Evolutionary conservation across 2,888 invertebrate genomes (phyloP).

Genomic region (Meganola albula): DNA sequence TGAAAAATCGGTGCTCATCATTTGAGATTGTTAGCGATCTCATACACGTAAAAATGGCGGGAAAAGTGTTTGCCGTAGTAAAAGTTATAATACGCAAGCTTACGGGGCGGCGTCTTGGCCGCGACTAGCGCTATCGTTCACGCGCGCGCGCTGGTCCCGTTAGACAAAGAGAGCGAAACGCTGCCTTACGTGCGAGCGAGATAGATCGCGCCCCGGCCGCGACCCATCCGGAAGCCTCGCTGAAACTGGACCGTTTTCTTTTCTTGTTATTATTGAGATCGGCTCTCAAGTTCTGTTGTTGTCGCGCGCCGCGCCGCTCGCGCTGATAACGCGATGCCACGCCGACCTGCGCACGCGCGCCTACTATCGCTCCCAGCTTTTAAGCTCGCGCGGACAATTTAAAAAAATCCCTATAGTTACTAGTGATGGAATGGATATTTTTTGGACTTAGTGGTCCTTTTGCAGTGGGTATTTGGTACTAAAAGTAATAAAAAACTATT

Average conservation of each 20-base stretch:
- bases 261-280: conserved; percentile 78
- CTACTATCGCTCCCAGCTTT: conserved; percentile 52
- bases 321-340: conserved; percentile 76
- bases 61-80: conserved; percentile 25
- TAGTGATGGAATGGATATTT: conserved; percentile 65
- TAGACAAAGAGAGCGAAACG: conserved; percentile 63
- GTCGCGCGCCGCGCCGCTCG: conserved; percentile 71
- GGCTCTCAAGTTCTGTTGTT: conserved; percentile 76
- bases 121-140: conserved; percentile 74
- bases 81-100: conserved; percentile 20
- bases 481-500: conserved; percentile 35
- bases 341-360: conserved; percentile 68
- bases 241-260: conserved; percentile 79
- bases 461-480: conserved; percentile 44
- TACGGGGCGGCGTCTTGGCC: conserved; percentile 57
- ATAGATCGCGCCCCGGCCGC: conserved; percentile 61
- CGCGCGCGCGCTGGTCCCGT: conserved; percentile 58
- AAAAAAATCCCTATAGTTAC: conserved; percentile 39
- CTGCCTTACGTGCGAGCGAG: conserved; percentile 50
- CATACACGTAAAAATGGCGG: conserved; percentile 47
- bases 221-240: conserved; percentile 76
- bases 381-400: conserved; percentile 57
- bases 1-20: too few species aligned
- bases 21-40: conserved; percentile 32
- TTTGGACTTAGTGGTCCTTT: conserved; percentile 47